Conservation (phyloP, 2,888 invertebrate genomes). For the Drosophila bunnanda region DNA sequence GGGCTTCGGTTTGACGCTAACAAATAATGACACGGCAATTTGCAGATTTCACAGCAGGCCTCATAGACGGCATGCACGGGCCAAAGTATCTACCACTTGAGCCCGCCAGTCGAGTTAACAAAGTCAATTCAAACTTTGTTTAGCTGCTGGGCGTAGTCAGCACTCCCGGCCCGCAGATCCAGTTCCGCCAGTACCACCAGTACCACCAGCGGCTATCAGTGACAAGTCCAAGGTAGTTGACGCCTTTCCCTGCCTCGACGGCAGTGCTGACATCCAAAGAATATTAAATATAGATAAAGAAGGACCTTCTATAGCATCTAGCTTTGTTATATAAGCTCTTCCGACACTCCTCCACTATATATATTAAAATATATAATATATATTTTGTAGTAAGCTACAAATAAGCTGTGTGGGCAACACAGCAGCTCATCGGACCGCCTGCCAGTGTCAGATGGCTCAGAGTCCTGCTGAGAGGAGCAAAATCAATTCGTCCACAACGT, state of each 20-base stretch:
- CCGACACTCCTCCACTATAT: no score
- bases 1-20: conserved; percentile 78
- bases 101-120: conserved; percentile 69
- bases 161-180: conserved; percentile 13
- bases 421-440: conserved; percentile 23
- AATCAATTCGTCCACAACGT: conserved; percentile 46
- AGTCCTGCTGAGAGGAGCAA: conserved; percentile 55
- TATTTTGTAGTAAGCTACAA: no score
- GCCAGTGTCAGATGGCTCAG: conserved; percentile 37
- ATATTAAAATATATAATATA: no score
- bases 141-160: conserved; percentile 40
- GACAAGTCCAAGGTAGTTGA: conserved; percentile 61
- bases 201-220: conserved; percentile 67
- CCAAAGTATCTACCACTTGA: conserved; percentile 35
- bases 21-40: conserved; percentile 84
- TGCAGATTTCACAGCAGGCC: conserved; percentile 83
- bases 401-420: background rate
- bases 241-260: conserved; percentile 24
- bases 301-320: no score
- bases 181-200: conserved; percentile 1
- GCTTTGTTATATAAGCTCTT: no score
- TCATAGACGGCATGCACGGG: conserved; percentile 48
- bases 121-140: conserved; percentile 72
- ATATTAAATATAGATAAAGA: no score
- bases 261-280: conserved; percentile 2